Evolutionary conservation across 2,888 invertebrate species (phyloP), one percentile per base, ranked within the genome.

Genomic region (Tiliacea citrago): DNA sequence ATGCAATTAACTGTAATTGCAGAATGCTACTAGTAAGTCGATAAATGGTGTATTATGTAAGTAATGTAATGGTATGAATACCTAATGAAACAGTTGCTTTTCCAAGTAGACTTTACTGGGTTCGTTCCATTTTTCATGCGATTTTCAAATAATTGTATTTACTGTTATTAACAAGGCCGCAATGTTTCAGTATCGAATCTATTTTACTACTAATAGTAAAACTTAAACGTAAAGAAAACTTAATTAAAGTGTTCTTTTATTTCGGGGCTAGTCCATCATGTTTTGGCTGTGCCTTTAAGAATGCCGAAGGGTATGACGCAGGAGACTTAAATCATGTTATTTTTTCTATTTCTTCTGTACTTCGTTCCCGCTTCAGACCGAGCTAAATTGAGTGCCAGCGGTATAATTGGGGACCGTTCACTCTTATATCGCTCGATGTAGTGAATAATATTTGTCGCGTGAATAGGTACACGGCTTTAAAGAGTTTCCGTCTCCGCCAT

Each of bases 1-100:
- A 45, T 55, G 55, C 69, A 72, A 67, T 82, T 75, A 82, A 82
- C 39, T 51, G 61, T 70, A 79, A 82, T 79, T 72, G 51, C 24
- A 67, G 53, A 82, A 72, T 74, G 45, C 24, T 68, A 53, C 16
- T 45, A 63, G 70, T 58, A 13, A 24, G 24, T 49, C 16, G 35
- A 80, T 66, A 35, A 57, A 18, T 8, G 21, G 18, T 62, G 24
- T 65, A 35, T 68, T 70, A n/a, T 55, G 18, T 70, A 1, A 39
- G 49, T 58, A 57, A 58, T 35, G 62, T 39, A 18, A 45, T 55
- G 2, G 35, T 49, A 61, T 42, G 66, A 45, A 58, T 45, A 49
- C 51, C 3, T 13, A 67, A 74, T 21, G 42, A 73, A 73, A 16
- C 16, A 12, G 55, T 57, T 58, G 18, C 3, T 74, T 49, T 29